Evolutionary conservation across 2,888 invertebrate species (phyloP).

Genomic region (Pachycephus smyrnensis): DNA sequence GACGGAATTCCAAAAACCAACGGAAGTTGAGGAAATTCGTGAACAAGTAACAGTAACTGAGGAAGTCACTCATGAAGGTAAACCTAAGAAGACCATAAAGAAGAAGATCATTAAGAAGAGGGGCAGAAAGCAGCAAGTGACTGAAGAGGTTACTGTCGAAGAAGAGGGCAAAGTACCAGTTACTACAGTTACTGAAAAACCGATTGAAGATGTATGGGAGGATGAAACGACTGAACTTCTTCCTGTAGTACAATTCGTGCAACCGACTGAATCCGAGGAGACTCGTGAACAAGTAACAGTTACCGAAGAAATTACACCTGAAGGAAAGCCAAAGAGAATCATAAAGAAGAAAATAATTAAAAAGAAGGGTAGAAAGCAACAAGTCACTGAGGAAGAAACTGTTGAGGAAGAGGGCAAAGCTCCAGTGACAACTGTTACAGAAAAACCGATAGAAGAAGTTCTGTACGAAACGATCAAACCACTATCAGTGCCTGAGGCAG

Average conservation of each 20-base stretch:
- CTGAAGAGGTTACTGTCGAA: conserved; percentile 66
- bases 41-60: conserved; percentile 61
- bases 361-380: conserved; percentile 52
- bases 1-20: conserved; percentile 35
- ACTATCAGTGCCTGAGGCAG: conserved; percentile 2
- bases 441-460: conserved; percentile 30
- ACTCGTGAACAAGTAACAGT: too few species aligned
- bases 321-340: conserved; percentile 61
- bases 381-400: conserved; percentile 59
- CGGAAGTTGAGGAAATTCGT: conserved; percentile 51
- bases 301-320: conserved; percentile 53
- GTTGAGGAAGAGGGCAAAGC: conserved; percentile 56
- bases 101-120: conserved; percentile 53
- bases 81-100: conserved; percentile 45
- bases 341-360: conserved; percentile 50
- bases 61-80: too few species aligned
- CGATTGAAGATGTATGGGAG: conserved; percentile 24
- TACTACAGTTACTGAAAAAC: conserved; percentile 60
- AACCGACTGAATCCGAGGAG: conserved; percentile 38
- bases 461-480: not conserved
- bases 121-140: conserved; percentile 54
- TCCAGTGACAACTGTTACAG: conserved; percentile 58
- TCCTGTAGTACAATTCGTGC: conserved; percentile 19
- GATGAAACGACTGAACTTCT: conserved; percentile 35
- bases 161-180: conserved; percentile 68